A percentile compares a stretch with the other conserved stretches of the same genome.
Conservation (phyloP, 2,888 invertebrate species). For the Calliscelio sp. region DNA sequence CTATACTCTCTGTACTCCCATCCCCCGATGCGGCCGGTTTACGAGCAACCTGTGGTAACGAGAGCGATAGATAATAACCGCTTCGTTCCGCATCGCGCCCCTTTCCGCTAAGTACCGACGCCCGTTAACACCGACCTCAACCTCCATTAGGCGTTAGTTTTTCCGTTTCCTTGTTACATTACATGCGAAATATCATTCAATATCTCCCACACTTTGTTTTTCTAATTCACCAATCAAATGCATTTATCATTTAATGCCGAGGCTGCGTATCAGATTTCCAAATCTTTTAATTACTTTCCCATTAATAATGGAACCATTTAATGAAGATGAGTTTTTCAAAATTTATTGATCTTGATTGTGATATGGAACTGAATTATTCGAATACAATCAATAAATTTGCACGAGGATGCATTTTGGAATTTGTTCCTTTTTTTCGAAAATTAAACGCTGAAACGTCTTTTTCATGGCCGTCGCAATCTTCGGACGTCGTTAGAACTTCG, state of each 20-base stretch:
- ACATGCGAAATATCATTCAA: conserved; percentile 52
- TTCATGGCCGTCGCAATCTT: conserved; percentile 77
- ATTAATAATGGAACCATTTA: too few species aligned
- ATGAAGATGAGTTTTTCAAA: too few species aligned
- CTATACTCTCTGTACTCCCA: conserved; percentile 81
- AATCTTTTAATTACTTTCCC: too few species aligned
- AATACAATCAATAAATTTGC: conserved; percentile 14
- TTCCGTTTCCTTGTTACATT: conserved; percentile 68
- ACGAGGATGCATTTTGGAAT: conserved; percentile 12
- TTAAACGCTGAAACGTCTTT: conserved; percentile 64
- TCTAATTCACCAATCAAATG: too few species aligned
- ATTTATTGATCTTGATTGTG: too few species aligned
- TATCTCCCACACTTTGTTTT: too few species aligned
- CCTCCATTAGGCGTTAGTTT: conserved; percentile 75
- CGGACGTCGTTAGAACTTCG: conserved; percentile 81
- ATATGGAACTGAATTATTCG: too few species aligned
- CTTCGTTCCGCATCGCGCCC: conserved; percentile 77
- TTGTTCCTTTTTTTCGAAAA: conserved; percentile 52
- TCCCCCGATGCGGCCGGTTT: conserved; percentile 85
- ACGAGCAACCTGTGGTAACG: conserved; percentile 86
- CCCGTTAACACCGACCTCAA: conserved; percentile 77
- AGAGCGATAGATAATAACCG: conserved; percentile 86
- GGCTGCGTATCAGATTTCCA: too few species aligned
- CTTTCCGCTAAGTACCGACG: conserved; percentile 77
- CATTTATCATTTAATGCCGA: too few species aligned